phyloP scores from a whole-genome alignment of 2,113 vertebrate genomes.

The Zosterops hypoxanthus region DNA sequence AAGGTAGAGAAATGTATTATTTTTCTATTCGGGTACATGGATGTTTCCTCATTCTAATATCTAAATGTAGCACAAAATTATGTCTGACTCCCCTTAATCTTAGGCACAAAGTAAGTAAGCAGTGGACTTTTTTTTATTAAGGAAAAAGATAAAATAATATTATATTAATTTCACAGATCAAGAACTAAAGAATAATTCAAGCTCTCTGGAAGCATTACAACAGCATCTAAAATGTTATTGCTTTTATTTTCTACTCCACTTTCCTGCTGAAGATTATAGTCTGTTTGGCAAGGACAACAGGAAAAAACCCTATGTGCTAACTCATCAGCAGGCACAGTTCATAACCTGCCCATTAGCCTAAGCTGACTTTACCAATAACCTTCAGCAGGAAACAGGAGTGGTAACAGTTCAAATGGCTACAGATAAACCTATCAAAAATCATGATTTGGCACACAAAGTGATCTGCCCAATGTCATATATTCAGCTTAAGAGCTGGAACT shows the following conservation, averaged over 20 bases:
- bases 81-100: neutral
- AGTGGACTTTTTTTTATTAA: neutral
- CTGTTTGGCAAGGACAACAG: neutral
- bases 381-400: conserved; percentile 25
- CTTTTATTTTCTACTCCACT: neutral
- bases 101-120: neutral
- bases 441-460: neutral
- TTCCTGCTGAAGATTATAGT: neutral
- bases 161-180: neutral
- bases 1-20: neutral
- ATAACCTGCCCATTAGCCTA: neutral
- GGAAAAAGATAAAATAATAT: accelerated
- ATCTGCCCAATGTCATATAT: neutral
- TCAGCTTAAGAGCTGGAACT: neutral
- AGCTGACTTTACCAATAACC: conserved; percentile 7
- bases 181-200: neutral
- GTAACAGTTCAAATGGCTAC: conserved; percentile 6
- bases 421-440: conserved; percentile 37
- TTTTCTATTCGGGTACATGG: neutral
- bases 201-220: neutral
- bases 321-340: neutral
- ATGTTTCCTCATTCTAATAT: neutral
- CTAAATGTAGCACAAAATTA: neutral
- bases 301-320: neutral
- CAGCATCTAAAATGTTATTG: neutral